Conservation (phyloP, 2,113 vertebrate species). For the Larimichthys polyactis region DNA sequence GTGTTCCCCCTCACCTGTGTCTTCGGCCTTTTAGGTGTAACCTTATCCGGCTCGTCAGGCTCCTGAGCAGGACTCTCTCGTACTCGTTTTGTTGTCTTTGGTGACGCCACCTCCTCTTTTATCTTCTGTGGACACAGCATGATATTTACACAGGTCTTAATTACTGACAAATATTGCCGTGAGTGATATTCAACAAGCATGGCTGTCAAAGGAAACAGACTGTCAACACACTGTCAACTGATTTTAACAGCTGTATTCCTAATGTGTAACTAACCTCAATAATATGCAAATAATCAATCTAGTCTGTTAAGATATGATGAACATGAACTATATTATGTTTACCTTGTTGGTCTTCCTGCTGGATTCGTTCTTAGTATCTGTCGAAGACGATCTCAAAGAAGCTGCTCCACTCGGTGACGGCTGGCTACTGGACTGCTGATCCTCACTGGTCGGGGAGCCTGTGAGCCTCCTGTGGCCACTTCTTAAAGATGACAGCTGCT, state of each 20-base stretch:
- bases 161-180: background rate
- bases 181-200: no score
- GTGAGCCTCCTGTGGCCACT: constrained; percentile 97
- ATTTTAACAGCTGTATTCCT: background rate
- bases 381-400: constrained; percentile 91
- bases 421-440: constrained; percentile 90
- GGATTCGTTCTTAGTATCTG: constrained; percentile 91
- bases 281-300: background rate
- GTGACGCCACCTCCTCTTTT: constrained; percentile 91
- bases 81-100: constrained; percentile 94
- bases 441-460: constrained; percentile 91
- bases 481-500: constrained; percentile 94
- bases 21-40: constrained; percentile 92
- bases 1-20: constrained; percentile 88
- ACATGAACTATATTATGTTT: constrained; percentile 11
- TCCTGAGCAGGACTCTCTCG: constrained; percentile 91
- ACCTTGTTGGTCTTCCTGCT: constrained; percentile 93
- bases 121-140: constrained; percentile 84
- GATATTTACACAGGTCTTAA: constrained; percentile 23
- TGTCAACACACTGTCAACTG: background rate
- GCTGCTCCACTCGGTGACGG: constrained; percentile 85
- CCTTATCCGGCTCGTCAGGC: constrained; percentile 89
- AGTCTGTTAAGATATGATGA: background rate
- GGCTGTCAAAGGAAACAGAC: no score
- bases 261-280: background rate